A percentile compares a stretch with the other conserved stretches of the same genome.
These are phyloP conservation scores for Xestia xanthographa DNA, from an alignment of 2,888 invertebrate genomes.

Conservation along the genomic window DNA sequence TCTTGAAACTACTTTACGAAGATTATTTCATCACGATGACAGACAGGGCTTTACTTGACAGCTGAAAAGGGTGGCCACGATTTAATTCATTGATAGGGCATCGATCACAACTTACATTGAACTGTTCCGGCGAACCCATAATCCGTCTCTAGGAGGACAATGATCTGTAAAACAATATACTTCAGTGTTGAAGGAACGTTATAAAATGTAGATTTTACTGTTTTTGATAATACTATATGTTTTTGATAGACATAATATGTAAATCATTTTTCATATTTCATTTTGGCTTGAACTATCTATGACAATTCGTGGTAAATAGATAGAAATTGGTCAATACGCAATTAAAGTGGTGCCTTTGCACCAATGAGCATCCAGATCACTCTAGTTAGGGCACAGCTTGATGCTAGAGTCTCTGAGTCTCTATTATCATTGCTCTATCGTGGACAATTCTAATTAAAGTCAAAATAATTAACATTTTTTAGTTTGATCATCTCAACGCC, in stretches of 20 bases:
- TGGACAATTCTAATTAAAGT: not conserved
- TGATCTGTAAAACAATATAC: conserved; percentile 8
- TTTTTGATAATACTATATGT: not conserved
- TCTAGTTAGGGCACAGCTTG: not conserved
- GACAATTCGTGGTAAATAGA: not conserved
- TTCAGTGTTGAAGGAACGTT: not conserved
- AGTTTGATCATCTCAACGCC: not conserved
- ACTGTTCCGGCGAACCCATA: conserved; percentile 1
- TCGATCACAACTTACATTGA: conserved; percentile 27
- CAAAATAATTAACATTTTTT: not conserved
- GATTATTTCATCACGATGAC: conserved; percentile 57
- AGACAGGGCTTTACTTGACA: conserved; percentile 32
- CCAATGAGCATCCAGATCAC: not conserved
- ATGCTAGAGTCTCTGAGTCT: not conserved
- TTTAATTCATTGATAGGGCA: conserved; percentile 31
- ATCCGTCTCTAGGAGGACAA: conserved; percentile 22
- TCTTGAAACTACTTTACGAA: conserved; percentile 15
- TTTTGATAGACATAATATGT: not conserved
- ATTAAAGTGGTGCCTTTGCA: not conserved
- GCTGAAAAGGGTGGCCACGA: conserved; percentile 53
- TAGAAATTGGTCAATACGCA: not conserved
- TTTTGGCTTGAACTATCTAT: not conserved
- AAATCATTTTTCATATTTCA: not conserved
- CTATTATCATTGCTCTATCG: not conserved
- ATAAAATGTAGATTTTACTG: not conserved